phyloP scores from a whole-genome alignment of 92 coral and sea anemone genomes.

The Paragorgia papillata region DNA sequence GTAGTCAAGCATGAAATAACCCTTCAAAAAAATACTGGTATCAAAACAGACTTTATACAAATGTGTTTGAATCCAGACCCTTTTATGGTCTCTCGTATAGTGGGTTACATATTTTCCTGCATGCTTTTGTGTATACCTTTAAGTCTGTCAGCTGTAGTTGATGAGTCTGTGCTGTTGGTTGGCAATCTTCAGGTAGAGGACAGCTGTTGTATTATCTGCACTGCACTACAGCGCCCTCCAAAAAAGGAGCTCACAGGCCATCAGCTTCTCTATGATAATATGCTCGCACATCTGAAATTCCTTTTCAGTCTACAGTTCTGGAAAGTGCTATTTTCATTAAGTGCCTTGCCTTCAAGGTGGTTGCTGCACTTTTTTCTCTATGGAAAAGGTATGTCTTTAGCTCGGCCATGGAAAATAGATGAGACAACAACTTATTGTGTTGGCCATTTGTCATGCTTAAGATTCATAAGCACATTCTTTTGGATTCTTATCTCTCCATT shows the following conservation, averaged over 20 bases:
- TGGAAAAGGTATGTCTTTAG: background rate
- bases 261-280: conserved; percentile 19
- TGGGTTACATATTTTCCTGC: conserved; percentile 22
- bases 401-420: conserved; percentile 1
- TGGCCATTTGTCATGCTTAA: background rate
- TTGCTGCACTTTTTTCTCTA: background rate
- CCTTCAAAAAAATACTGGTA: conserved; percentile 18
- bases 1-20: conserved; percentile 1
- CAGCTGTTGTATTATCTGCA: conserved; percentile 20
- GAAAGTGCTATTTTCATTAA: conserved; percentile 1
- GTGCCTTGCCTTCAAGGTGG: conserved; percentile 23
- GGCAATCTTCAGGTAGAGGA: conserved; percentile 14
- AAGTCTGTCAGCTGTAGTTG: conserved; percentile 10
- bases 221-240: conserved; percentile 6
- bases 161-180: conserved; percentile 25
- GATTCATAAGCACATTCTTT: background rate
- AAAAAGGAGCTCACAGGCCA: background rate
- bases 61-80: conserved; percentile 37
- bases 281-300: conserved; percentile 21
- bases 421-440: background rate
- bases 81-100: background rate
- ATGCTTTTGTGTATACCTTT: conserved; percentile 16
- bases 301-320: conserved; percentile 4
- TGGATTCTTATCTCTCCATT: conserved; percentile 18
- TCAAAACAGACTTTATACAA: conserved; percentile 36